A percentile compares a stretch with the other conserved stretches of the same genome.
Conservation (phyloP, 2,888 invertebrate genomes). For the Venusia cambrica region DNA sequence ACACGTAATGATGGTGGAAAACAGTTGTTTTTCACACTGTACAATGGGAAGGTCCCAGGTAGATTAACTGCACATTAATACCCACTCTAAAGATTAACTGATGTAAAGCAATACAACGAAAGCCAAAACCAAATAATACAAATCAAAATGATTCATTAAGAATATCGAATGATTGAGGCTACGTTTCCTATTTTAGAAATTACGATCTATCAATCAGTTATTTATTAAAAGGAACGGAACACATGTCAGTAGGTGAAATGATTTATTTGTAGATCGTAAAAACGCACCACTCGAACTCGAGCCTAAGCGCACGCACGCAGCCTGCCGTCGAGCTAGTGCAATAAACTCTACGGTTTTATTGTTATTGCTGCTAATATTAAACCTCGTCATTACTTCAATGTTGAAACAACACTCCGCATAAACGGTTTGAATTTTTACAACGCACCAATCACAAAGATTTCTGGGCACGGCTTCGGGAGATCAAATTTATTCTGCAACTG, state of each 20-base stretch:
- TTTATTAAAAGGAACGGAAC: constrained; percentile 29
- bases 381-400: constrained; percentile 46
- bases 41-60: too few relatives aligned
- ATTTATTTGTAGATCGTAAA: constrained; percentile 61
- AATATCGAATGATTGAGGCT: constrained; percentile 14
- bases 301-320: constrained; percentile 43
- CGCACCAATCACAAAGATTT: background rate
- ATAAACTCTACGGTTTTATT: constrained; percentile 63
- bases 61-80: too few relatives aligned
- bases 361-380: constrained; percentile 49
- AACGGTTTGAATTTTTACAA: constrained; percentile 12
- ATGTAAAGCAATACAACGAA: too few relatives aligned
- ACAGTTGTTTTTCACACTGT: constrained; percentile 18
- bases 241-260: constrained; percentile 45
- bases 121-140: too few relatives aligned
- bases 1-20: constrained; percentile 23
- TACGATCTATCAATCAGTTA: constrained; percentile 25
- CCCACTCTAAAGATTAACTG: too few relatives aligned
- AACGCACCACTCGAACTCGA: constrained; percentile 56
- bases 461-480: constrained; percentile 1
- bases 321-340: constrained; percentile 39
- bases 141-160: constrained; percentile 25
- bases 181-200: constrained; percentile 22
- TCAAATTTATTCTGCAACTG: constrained; percentile 11
- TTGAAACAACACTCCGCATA: constrained; percentile 22